Evolutionary conservation across 2,113 vertebrate species (phyloP), one percentile per base, ranked within the genome.

Genomic region (Dinomys branickii): DNA sequence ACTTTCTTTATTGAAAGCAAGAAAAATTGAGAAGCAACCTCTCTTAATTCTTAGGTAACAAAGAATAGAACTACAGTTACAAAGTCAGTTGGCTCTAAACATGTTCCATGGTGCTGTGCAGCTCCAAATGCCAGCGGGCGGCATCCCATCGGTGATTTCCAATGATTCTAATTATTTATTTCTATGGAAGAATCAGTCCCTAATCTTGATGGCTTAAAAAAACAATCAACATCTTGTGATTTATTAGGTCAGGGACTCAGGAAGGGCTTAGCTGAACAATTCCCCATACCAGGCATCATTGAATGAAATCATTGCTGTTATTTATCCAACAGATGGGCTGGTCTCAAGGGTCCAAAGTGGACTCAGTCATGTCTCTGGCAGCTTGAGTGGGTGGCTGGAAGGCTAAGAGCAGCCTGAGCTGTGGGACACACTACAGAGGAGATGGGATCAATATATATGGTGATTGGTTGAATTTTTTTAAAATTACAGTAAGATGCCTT

Each of bases 1-100:
- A 82, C n/a, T 50, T 28, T 75, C 90, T 92, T 92, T n/a, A n/a
- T 87, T 77, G 91, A 95, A 96, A 92, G 65, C 28, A 83, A 83
- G 54, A 94, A 91, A 89, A 82, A 85, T 47, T 61, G 47, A 82
- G 44, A 38, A 85, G 41, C 9, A 89, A 58, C 28, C 4, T 90
- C 13, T 78, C 26, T 35, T 87, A 93, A 65, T 81, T 91, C 94
- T 96, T 44, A 33, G 59, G 52, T 58, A 78, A 91, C 71, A 89
- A 86, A 82, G n/a, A 94, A 88, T 94, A 20, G n/a, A 95, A 67
- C 41, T 78, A 10, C 16, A 11, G 11, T 67, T 95, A 38, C 12
- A 75, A 91, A 91, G 52, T 73, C 17, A 26, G 54, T 67, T 83
- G 85, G 54, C 3, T 67, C 30, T 87, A 77, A 88, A 69, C 81